Conservation (phyloP, 1,140 invertebrate genomes). For the Eriocheir sinensis region DNA sequence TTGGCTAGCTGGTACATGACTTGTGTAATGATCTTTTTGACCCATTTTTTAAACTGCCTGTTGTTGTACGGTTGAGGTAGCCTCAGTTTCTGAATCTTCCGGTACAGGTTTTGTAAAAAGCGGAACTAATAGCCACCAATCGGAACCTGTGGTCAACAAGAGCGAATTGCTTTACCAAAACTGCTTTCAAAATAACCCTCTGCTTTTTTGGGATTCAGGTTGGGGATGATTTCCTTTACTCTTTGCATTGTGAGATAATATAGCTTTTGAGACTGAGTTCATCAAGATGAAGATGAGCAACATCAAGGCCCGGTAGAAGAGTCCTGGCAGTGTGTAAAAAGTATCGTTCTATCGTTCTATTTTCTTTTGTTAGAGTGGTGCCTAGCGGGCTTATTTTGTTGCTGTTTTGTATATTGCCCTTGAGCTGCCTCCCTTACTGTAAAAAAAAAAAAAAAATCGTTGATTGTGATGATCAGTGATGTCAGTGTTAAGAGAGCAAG, state of each 20-base stretch:
- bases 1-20: background rate
- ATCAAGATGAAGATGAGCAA: conserved; percentile 10
- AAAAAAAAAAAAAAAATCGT: background rate
- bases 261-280: conserved; percentile 31
- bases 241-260: conserved; percentile 39
- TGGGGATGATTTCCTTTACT: conserved; percentile 37
- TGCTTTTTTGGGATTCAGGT: conserved; percentile 37
- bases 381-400: too few species aligned
- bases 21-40: background rate
- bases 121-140: conserved; percentile 34
- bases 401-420: too few species aligned
- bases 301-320: conserved; percentile 17
- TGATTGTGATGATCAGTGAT: background rate
- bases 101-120: conserved; percentile 36
- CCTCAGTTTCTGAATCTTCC: conserved; percentile 33
- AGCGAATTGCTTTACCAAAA: conserved; percentile 51
- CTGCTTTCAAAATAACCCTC: background rate
- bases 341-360: too few species aligned
- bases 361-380: too few species aligned
- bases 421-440: too few species aligned
- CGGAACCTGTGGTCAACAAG: conserved; percentile 50
- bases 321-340: conserved; percentile 32
- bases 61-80: conserved; percentile 26
- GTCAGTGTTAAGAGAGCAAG: conserved; percentile 38
- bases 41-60: conserved; percentile 35